Base-by-base conservation (phyloP, 2,888 invertebrate genomes). In the Drosophila demipolita region DNA sequence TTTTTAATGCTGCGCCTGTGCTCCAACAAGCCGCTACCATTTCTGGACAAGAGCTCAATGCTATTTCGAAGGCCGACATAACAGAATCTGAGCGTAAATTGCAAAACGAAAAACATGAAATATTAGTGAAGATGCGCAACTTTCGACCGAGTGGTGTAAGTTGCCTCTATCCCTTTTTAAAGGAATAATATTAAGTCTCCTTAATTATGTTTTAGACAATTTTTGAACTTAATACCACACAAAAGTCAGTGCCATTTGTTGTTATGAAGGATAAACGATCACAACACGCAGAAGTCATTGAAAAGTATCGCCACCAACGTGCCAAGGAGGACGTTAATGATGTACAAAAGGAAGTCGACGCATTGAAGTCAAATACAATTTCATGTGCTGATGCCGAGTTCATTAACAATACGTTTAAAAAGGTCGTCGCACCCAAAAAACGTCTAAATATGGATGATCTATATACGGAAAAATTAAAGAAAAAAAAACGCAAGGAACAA, bases 221-320 rank as follows among this genome's bases (percentile, higher is more conserved):
- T 87, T 97, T 99, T 93, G 99, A 99, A 94, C 94, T 99, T 58
- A 96, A 97, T 52, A 95, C 96, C 0, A 97, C 96, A 91, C 95
- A 96, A 84, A 95, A 97, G 91, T 96, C 97, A 0, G 94, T 95
- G 0, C 96, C 96, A 91, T 96, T 96, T 81, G 93, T 95, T 66
- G 96, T 97, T 0, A 99, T 99, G 99, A 97, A 98, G 92, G 94
- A 95, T 15, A 98, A 98, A 93, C 95, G 99, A 57, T 94, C 95
- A 77, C 94, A 95, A 91, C 95, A 98, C 93, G 94, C 95, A 91
- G 92, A 95, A 83, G 74, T 93, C 87, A 93, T 93, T 73, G 92
- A 93, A 60, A 93, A 95, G 92, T 94, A 76, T 67, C 93, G 82
- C 75, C 92, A 85, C 36, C 91, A 91, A 78, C 90, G 91, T 66